phyloP scores from a whole-genome alignment of 37 sponge, comb jelly and placozoan species.

The Diacarnus erythraeanus region DNA sequence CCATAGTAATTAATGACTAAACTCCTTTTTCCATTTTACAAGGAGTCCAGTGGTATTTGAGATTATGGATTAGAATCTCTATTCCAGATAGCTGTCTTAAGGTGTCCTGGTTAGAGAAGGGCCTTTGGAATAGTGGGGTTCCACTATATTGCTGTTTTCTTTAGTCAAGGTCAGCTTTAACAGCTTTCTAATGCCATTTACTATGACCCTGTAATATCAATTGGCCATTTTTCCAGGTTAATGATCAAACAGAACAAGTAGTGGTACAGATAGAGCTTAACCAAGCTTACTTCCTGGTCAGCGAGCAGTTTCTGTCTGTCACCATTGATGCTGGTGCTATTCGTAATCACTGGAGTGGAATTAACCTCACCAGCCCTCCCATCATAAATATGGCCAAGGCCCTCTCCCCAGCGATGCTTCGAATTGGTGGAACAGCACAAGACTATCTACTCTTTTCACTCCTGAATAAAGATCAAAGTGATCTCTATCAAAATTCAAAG shows the following conservation, averaged over 20 bases:
- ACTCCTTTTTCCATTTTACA: no score
- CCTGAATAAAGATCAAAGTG: background rate
- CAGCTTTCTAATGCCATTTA: no score
- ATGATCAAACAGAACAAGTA: background rate
- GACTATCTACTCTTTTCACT: slow-evolving; percentile 38
- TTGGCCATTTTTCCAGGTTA: background rate
- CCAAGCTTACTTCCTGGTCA: background rate
- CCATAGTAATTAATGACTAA: no score
- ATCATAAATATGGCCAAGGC: slow-evolving; percentile 58
- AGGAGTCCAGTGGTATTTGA: no score
- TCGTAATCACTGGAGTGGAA: slow-evolving; percentile 17
- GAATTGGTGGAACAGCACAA: slow-evolving; percentile 55
- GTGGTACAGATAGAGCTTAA: background rate
- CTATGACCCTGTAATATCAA: no score
- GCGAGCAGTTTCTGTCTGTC: slow-evolving; percentile 40
- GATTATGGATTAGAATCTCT: no score
- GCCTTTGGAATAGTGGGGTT: no score
- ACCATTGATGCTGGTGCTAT: slow-evolving; percentile 38
- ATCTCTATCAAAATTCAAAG: background rate
- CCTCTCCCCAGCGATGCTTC: slow-evolving; percentile 48
- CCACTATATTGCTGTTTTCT: no score
- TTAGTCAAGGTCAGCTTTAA: no score
- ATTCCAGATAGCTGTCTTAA: no score
- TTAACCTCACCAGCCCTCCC: slow-evolving; percentile 29
- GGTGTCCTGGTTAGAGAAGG: no score